A percentile compares a stretch with the other conserved stretches of the same genome.
Conservation (phyloP, 2,113 vertebrate species). For the Aspidoscelis tigris region DNA sequence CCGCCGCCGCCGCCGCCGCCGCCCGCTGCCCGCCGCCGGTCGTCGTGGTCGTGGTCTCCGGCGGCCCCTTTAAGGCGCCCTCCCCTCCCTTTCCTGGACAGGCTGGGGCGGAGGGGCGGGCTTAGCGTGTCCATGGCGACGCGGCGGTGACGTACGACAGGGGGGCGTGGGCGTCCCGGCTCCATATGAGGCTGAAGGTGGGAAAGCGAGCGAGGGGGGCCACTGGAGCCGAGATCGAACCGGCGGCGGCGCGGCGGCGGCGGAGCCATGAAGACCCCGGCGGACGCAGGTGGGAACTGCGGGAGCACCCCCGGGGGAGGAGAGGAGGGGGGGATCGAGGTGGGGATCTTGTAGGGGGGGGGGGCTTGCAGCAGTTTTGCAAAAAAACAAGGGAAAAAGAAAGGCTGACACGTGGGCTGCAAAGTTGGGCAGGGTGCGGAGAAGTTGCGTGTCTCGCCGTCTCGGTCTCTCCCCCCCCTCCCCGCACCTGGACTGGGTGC, state of each 20-base stretch:
- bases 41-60: too few relatives aligned
- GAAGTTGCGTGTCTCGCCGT: background rate
- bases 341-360: background rate
- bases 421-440: slow-evolving; percentile 5
- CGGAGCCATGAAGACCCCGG: slow-evolving; percentile 77
- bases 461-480: too few relatives aligned
- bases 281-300: slow-evolving; percentile 75
- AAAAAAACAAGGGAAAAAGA: background rate
- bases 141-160: slow-evolving; percentile 77
- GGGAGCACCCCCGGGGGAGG: background rate
- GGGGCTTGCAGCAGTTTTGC: background rate
- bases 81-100: slow-evolving; percentile 48
- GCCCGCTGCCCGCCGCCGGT: too few relatives aligned
- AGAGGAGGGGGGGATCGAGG: background rate
- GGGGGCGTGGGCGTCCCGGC: slow-evolving; percentile 77
- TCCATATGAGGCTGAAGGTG: slow-evolving; percentile 68
- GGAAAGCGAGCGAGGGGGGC: slow-evolving; percentile 46
- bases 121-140: slow-evolving; percentile 75
- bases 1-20: too few relatives aligned
- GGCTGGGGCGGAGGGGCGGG: slow-evolving; percentile 65
- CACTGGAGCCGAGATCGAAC: slow-evolving; percentile 69
- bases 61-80: background rate
- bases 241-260: slow-evolving; percentile 50
- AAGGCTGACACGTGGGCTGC: slow-evolving; percentile 22
- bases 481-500: too few relatives aligned